Conservation (phyloP, 2,113 vertebrate genomes). For the Hydrochoerus hydrochaeris region DNA sequence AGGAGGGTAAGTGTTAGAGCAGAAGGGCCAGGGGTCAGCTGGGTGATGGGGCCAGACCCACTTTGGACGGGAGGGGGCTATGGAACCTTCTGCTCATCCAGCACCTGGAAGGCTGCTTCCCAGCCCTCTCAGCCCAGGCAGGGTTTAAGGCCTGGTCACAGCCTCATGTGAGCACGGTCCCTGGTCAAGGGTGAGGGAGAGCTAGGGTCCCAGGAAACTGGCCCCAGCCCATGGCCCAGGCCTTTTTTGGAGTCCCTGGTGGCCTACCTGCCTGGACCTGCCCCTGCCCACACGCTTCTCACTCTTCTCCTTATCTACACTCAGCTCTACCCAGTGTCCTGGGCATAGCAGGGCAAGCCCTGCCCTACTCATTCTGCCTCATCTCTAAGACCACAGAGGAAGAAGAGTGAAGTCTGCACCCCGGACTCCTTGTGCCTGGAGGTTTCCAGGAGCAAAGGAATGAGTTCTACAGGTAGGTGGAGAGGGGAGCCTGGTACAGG, state of each 20-base stretch:
- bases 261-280: not conserved
- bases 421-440: not conserved
- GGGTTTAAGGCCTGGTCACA: not conserved
- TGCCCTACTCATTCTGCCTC: not conserved
- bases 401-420: not conserved
- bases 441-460: not conserved
- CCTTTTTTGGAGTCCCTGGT: not conserved
- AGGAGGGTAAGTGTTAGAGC: not conserved
- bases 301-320: not conserved
- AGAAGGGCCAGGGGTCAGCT: not conserved
- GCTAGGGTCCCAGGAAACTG: too few species aligned
- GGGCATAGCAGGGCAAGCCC: rapidly evolving
- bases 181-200: too few species aligned
- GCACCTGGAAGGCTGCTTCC: not conserved
- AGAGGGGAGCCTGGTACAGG: not conserved
- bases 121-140: not conserved
- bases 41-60: not conserved
- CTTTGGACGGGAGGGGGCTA: not conserved
- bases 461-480: rapidly evolving
- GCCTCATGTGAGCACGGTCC: rapidly evolving
- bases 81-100: too few species aligned
- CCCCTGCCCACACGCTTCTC: not conserved
- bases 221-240: not conserved
- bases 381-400: not conserved
- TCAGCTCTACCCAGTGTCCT: not conserved